These are phyloP conservation scores for Scortum barcoo DNA, from an alignment of 2,113 vertebrate genomes.

Conservation along the genomic window DNA sequence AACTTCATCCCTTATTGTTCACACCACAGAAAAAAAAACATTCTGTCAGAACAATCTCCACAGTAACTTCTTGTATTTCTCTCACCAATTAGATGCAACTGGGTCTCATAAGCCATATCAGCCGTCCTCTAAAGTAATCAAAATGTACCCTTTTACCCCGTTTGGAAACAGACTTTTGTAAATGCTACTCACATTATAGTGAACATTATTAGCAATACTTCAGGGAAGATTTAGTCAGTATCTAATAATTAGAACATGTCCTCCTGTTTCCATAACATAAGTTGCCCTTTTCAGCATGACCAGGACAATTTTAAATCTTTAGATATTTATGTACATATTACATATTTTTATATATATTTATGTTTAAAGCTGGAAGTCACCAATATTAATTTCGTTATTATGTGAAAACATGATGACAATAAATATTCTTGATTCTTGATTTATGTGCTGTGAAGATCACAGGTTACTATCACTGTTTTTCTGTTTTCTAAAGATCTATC, in stretches of 20 bases:
- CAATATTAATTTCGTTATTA: too few species aligned
- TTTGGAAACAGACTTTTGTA: conserved; percentile 30
- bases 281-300: neutral
- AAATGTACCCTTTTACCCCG: conserved; percentile 25
- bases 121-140: conserved; percentile 39
- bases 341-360: too few species aligned
- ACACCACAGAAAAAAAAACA: conserved; percentile 43
- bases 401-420: too few species aligned
- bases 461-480: neutral
- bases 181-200: conserved; percentile 10
- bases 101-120: conserved; percentile 51
- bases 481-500: conserved; percentile 5
- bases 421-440: too few species aligned
- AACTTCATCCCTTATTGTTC: conserved; percentile 72
- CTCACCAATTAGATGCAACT: conserved; percentile 61
- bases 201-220: conserved; percentile 38
- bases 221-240: conserved; percentile 25
- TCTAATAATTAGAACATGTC: conserved; percentile 5
- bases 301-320: too few species aligned
- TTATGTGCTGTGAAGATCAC: conserved; percentile 4
- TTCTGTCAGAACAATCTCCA: conserved; percentile 74
- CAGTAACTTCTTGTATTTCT: conserved; percentile 62
- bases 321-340: too few species aligned
- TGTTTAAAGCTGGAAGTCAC: too few species aligned
- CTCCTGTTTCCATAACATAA: conserved; percentile 13